phyloP scores from a whole-genome alignment of 2,888 invertebrate species.

The Catocala sponsa region DNA sequence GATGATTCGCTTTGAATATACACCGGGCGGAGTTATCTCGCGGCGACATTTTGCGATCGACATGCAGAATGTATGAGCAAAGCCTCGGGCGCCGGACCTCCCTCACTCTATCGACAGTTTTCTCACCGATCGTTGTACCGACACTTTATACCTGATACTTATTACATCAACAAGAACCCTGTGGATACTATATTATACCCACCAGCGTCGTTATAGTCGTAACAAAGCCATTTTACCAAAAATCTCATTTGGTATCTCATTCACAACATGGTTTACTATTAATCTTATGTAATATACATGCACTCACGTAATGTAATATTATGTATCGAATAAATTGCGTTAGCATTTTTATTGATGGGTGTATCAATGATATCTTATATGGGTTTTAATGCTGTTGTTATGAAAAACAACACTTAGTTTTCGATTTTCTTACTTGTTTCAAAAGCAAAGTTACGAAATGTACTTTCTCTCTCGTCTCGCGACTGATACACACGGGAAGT shows the following conservation, averaged over 20 bases:
- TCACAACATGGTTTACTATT: conserved; percentile 35
- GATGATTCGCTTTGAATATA: conserved; percentile 70
- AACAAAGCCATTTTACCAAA: conserved; percentile 31
- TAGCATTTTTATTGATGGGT: conserved; percentile 45
- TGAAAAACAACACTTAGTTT: conserved; percentile 53
- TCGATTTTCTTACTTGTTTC: conserved; percentile 73
- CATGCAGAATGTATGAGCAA: conserved; percentile 50
- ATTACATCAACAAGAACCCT: conserved; percentile 22
- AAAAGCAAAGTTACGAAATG: conserved; percentile 78
- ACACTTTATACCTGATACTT: conserved; percentile 6
- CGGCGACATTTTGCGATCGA: conserved; percentile 57
- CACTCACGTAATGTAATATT: conserved; percentile 42
- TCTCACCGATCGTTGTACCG: conserved; percentile 9
- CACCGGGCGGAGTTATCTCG: conserved; percentile 58
- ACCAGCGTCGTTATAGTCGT: conserved; percentile 21
- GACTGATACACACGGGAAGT: conserved; percentile 73
- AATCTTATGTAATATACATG: conserved; percentile 40
- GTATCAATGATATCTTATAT: conserved; percentile 45
- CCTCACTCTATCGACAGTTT: conserved; percentile 23
- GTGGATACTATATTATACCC: conserved; percentile 30
- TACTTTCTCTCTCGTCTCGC: conserved; percentile 82
- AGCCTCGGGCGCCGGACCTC: conserved; percentile 25
- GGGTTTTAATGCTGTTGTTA: conserved; percentile 43
- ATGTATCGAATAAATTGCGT: conserved; percentile 43
- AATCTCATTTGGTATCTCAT: conserved; percentile 36